Percentiles rank a stretch among this genome's conserved stretches.
Evolutionary conservation across 2,113 vertebrate genomes (phyloP).

Genomic region (Eulacestoma nigropectus): DNA sequence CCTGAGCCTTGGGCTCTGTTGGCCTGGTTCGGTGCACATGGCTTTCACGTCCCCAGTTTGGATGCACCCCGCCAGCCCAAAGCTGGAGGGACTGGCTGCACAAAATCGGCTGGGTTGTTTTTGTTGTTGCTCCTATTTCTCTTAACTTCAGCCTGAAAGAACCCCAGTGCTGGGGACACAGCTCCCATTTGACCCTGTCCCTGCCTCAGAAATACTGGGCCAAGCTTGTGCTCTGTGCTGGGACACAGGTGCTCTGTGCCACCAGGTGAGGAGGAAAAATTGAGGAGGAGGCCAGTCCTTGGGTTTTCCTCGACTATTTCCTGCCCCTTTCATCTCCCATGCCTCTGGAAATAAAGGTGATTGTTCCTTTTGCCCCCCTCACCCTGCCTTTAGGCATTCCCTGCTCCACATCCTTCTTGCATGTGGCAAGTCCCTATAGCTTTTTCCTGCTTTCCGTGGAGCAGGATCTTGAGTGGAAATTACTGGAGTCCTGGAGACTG

Average conservation of each 20-base stretch:
- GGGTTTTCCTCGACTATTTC: not conserved
- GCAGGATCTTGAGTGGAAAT: not conserved
- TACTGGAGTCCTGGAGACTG: not conserved
- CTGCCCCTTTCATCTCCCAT: not conserved
- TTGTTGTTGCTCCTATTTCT: not conserved
- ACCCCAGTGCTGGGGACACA: no score
- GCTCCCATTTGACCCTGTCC: accelerated
- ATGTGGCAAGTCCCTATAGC: accelerated
- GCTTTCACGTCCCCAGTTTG: not conserved
- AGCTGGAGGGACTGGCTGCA: not conserved
- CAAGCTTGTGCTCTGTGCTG: not conserved
- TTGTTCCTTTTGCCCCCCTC: not conserved
- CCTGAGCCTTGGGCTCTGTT: accelerated
- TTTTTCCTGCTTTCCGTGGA: not conserved
- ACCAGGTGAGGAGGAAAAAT: not conserved
- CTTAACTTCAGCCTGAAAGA: not conserved
- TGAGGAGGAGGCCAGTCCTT: not conserved
- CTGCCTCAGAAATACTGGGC: not conserved
- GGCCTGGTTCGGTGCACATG: accelerated
- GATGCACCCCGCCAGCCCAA: accelerated
- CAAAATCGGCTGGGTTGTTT: not conserved
- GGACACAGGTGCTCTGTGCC: not conserved
- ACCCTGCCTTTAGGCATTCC: not conserved
- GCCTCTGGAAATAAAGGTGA: not conserved
- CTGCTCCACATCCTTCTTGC: not conserved